Conservation (phyloP, 2,888 invertebrate species). For the Caradrina clavipalpis region DNA sequence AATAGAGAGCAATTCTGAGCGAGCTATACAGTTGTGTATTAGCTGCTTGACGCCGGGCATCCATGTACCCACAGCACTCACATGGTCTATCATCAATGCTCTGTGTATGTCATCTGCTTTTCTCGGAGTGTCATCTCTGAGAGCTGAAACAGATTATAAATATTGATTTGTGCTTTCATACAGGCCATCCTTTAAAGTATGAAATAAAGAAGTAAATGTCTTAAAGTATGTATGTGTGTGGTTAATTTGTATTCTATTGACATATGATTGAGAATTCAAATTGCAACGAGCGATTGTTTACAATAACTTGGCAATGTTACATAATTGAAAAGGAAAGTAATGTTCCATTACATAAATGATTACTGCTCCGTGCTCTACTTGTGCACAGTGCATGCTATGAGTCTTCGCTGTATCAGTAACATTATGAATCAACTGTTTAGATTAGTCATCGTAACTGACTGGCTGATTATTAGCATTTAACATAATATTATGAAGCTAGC, state of each 20-base stretch:
- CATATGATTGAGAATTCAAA: not conserved
- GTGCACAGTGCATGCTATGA: conserved; percentile 14
- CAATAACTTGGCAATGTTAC: conserved; percentile 10
- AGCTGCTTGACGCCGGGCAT: conserved; percentile 92
- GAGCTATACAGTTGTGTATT: conserved; percentile 87
- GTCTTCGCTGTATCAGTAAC: conserved; percentile 11
- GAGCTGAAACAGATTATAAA: conserved; percentile 80
- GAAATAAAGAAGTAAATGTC: no score
- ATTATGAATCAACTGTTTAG: not conserved
- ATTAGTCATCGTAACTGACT: not conserved
- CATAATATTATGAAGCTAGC: no score
- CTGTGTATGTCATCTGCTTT: conserved; percentile 91
- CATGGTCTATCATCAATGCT: conserved; percentile 91
- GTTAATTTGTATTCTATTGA: conserved; percentile 19
- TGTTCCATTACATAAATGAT: conserved; percentile 33
- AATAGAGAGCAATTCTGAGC: conserved; percentile 83
- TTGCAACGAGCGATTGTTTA: conserved; percentile 6
- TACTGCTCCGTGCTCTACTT: conserved; percentile 25
- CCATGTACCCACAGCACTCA: conserved; percentile 91
- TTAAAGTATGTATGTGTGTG: not conserved
- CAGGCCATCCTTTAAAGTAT: no score
- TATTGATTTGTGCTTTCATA: not conserved
- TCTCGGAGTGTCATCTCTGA: conserved; percentile 84
- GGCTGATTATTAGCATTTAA: no score
- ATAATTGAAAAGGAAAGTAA: conserved; percentile 42